These are phyloP conservation scores for cat (Felis catus) DNA, from an alignment of 2,113 vertebrate species.

Conservation along the genomic window DNA sequence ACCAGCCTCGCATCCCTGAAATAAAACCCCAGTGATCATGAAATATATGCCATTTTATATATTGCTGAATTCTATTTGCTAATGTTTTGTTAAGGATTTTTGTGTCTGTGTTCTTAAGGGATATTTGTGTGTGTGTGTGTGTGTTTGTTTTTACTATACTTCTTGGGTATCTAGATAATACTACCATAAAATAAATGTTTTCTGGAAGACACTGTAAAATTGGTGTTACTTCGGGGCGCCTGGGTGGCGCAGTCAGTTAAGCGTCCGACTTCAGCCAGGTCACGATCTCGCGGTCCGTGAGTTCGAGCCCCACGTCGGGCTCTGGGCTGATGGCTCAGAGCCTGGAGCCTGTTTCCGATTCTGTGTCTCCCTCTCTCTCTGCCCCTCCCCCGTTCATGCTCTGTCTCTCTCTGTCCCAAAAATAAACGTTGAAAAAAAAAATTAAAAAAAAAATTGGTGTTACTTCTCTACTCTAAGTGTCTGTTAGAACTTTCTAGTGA, in stretches of 20 bases:
- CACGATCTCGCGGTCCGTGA: no score
- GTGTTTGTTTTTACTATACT: not conserved
- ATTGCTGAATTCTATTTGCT: not conserved
- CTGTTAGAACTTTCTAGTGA: not conserved
- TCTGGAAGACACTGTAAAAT: not conserved
- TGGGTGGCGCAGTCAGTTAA: no score
- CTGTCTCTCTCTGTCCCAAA: no score
- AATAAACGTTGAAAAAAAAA: no score
- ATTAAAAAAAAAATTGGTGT: not conserved
- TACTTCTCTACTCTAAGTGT: constrained; percentile 5
- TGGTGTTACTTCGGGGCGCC: not conserved
- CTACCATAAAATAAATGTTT: not conserved
- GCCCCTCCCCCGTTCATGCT: no score
- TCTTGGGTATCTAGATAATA: not conserved
- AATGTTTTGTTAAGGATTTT: not conserved
- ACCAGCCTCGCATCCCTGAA: not conserved
- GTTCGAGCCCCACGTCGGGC: no score
- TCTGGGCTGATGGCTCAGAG: no score
- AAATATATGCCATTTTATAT: not conserved
- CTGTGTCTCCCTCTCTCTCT: no score
- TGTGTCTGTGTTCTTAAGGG: not conserved
- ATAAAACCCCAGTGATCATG: not conserved
- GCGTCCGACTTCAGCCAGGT: no score
- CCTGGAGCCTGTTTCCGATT: no score
- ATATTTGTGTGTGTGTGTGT: not conserved